Evolutionary conservation across 2,888 invertebrate genomes (phyloP), one percentile per base, ranked within the genome.

Genomic region (Ectemnius cavifrons): DNA sequence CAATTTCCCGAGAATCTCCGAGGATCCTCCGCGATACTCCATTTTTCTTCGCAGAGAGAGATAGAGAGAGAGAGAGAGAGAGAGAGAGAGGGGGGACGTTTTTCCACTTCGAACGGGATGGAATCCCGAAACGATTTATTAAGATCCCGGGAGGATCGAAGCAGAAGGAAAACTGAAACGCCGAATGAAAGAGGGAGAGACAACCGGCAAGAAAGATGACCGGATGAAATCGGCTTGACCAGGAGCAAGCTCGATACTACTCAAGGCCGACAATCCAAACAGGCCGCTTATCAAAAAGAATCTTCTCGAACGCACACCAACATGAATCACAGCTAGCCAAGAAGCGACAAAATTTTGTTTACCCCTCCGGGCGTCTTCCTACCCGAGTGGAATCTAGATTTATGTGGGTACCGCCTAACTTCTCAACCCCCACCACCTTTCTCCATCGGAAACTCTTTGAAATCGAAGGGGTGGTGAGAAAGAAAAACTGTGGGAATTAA

Each of bases 61-160:
- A 49, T 2, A 49, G 49, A 49, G 49, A 8, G 6, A 49, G 49
- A 49, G 49, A 52, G 52, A 11, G 52, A 52, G 52, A 52, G 52
- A 52, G 52, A 52, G 52, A 20, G 16, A 23, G 52, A n/a, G 52
- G 2, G 52, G 13, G 52, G 16, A 6, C 4, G 52, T 4, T 8
- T 23, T 23, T 52, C n/a, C 57, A 57, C n/a, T 23, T 61, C 63
- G 59, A 72, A 66, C 65, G 72, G 71, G 67, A 75, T 75, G 45
- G 74, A 73, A 67, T 67, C 63, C 14, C 23, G 67, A 59, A 70
- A 59, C 79, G 77, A 81, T 81, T 81, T 81, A 81, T 81, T 75
- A 79, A 81, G 81, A 79, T 79, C 69, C 70, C 56, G 70, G 74
- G 56, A 78, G 78, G 71, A 76, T 77, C 73, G 72, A 77, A 73